Evolutionary conservation across 92 coral and sea anemone species (phyloP).

Genomic region (Phenganax subtilis): DNA sequence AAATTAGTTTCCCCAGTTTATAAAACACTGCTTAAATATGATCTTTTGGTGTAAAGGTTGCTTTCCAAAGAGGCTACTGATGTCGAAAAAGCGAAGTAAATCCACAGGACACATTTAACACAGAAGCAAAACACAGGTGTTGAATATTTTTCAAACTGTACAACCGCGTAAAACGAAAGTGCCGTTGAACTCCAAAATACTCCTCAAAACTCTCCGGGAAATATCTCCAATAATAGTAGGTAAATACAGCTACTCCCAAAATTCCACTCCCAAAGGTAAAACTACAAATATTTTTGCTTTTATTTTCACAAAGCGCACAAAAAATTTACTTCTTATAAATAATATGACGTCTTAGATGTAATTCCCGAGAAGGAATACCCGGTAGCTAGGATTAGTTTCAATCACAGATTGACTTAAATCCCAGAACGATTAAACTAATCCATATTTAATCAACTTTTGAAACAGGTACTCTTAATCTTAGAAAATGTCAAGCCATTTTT

Average conservation of each 20-base stretch:
- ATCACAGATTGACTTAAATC: too few species aligned
- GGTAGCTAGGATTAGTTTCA: not conserved
- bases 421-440: too few species aligned
- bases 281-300: not conserved
- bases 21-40: not conserved
- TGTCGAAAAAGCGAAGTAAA: constrained; percentile 32
- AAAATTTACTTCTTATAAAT: not conserved
- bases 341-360: not conserved
- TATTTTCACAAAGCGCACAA: not conserved
- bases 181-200: not conserved
- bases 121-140: constrained; percentile 20
- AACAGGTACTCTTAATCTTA: not conserved
- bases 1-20: not conserved
- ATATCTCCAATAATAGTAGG: not conserved
- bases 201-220: not conserved
- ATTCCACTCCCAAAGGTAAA: not conserved
- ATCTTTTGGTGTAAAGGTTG: constrained; percentile 30
- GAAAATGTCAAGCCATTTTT: not conserved
- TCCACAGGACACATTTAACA: constrained; percentile 29
- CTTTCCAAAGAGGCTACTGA: constrained; percentile 42
- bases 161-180: not conserved
- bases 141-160: not conserved
- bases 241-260: not conserved
- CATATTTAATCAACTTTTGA: too few species aligned
- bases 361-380: constrained; percentile 4